Conservation (phyloP, 23 tunicate genomes). For the Trididemnum miniatum region DNA sequence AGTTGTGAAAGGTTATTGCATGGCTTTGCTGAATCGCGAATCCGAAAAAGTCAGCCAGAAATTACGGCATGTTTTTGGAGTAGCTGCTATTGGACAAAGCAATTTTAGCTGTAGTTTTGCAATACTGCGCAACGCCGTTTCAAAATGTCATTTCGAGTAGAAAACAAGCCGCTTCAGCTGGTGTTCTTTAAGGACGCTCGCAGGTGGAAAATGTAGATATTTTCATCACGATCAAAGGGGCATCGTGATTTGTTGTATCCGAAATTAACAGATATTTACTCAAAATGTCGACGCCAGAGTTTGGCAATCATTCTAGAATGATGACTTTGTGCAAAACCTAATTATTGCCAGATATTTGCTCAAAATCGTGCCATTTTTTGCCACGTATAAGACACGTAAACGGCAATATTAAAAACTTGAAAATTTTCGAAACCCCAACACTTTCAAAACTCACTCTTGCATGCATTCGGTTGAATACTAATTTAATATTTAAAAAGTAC, state of each 20-base stretch:
- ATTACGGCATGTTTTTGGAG: neutral
- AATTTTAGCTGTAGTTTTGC: neutral
- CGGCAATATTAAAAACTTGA: neutral
- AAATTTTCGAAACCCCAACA: too few relatives aligned
- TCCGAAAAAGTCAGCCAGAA: neutral
- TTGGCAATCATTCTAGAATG: constrained; percentile 5
- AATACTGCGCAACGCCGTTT: neutral
- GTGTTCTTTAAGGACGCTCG: neutral
- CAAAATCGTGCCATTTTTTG: constrained; percentile 4
- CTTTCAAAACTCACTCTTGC: too few relatives aligned
- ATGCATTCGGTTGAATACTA: too few relatives aligned
- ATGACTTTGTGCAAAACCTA: constrained; percentile 32
- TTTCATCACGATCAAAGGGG: neutral
- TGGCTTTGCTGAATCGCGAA: neutral
- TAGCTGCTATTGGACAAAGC: neutral
- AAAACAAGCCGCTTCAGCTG: neutral
- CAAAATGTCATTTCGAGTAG: neutral
- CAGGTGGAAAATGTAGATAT: constrained; percentile 2
- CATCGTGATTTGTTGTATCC: constrained; percentile 11
- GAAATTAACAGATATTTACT: constrained; percentile 2
- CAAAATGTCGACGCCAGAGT: constrained; percentile 4
- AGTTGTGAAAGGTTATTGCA: neutral
- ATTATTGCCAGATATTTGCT: constrained; percentile 1
- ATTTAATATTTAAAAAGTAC: too few relatives aligned
- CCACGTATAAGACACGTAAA: neutral